Percentiles rank a stretch among this genome's conserved stretches.
Conservation (phyloP, 1,140 invertebrate genomes). For the Drepana arcuata region DNA sequence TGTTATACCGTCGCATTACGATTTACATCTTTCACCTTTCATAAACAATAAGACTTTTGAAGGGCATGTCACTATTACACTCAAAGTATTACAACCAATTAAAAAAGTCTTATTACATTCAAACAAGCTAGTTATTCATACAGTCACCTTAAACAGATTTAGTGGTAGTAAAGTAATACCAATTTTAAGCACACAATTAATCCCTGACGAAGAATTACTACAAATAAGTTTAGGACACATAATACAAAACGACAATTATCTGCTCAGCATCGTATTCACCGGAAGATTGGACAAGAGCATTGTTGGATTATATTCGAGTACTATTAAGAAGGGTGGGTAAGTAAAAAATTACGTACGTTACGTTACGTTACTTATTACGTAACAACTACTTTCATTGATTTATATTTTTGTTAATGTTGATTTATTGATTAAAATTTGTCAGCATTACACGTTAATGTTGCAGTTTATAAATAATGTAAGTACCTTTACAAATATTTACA, state of each 20-base stretch:
- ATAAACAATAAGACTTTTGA: conserved; percentile 36
- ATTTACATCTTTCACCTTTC: conserved; percentile 36
- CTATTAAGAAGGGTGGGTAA: conserved; percentile 46
- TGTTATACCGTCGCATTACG: conserved; percentile 44
- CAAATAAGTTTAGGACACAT: conserved; percentile 24
- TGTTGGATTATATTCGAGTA: conserved; percentile 58
- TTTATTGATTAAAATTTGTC: too few relatives aligned
- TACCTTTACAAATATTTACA: too few relatives aligned
- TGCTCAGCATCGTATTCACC: conserved; percentile 33
- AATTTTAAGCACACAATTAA: conserved; percentile 7
- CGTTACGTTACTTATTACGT: too few relatives aligned
- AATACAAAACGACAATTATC: conserved; percentile 21
- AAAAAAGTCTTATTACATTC: conserved; percentile 37
- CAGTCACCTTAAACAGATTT: conserved; percentile 16
- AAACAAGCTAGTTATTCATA: conserved; percentile 34
- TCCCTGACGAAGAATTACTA: conserved; percentile 34
- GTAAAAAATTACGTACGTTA: too few relatives aligned
- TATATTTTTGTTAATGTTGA: too few relatives aligned
- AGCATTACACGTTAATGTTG: too few relatives aligned
- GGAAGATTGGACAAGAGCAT: conserved; percentile 47
- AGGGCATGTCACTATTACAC: conserved; percentile 34
- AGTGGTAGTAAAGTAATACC: conserved; percentile 18
- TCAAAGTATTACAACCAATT: conserved; percentile 28
- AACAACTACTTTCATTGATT: too few relatives aligned
- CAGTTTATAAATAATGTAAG: too few relatives aligned